These are phyloP conservation scores for Spilosoma lubricipeda DNA, from an alignment of 2,888 invertebrate genomes.

Conservation along the genomic window DNA sequence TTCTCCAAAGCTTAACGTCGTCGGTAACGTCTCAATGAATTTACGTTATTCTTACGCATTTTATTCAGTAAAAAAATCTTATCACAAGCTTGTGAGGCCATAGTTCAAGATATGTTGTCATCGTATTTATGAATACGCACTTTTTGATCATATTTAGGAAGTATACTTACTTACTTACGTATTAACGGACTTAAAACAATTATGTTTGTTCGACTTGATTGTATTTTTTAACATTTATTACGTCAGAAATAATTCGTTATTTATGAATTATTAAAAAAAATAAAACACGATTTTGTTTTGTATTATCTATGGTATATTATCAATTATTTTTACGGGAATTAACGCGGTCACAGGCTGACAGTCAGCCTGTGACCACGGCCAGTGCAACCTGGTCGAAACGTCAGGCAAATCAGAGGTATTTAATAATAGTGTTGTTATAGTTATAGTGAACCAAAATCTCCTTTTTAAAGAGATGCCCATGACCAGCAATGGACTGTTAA, in stretches of 20 bases:
- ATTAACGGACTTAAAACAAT: not conserved
- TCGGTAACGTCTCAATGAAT: not conserved
- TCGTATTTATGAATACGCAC: not conserved
- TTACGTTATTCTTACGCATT: slow-evolving; percentile 5
- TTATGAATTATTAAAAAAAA: not conserved
- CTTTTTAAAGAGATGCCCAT: no score
- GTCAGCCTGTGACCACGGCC: no score
- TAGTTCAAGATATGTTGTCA: not conserved
- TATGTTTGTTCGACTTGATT: no score
- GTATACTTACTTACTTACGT: not conserved
- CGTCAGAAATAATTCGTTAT: not conserved
- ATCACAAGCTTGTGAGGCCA: not conserved
- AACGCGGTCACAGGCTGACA: no score
- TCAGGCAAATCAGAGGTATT: no score
- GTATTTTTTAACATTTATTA: no score
- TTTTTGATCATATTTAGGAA: not conserved
- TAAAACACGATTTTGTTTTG: not conserved
- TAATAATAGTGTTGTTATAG: no score
- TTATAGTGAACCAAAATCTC: no score
- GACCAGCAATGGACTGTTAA: no score
- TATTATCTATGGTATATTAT: no score
- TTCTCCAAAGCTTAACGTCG: not conserved
- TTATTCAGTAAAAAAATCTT: slow-evolving; percentile 2
- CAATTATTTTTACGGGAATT: no score
- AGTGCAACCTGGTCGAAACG: no score